Evolutionary conservation across 2,113 vertebrate genomes (phyloP), one percentile per base, ranked within the genome.

Genomic region (Himantopus leucocephalus): DNA sequence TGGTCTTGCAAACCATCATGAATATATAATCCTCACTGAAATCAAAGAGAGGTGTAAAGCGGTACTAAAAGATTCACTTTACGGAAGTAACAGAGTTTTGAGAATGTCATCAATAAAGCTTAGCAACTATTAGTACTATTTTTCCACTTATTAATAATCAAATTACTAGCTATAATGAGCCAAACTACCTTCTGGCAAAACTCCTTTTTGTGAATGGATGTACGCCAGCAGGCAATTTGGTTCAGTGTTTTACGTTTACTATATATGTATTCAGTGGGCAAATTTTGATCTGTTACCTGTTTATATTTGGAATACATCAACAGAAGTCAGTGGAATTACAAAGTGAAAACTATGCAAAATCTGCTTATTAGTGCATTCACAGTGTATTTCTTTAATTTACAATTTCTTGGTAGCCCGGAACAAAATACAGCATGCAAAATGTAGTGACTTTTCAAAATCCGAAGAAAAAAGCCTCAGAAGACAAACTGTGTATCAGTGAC

Each of bases 181-280:
- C 94, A 92, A 97, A 97, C 80, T 91, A 94, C 95, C 91, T 97
- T 96, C 92, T 97, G 96, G 95, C 96, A 92, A 95, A 96, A 91
- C 86, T 97, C 91, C 90, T 94, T 95, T 94, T 50, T 68, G 70
- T 89, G 66, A 78, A 13, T 96, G 96, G 95, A 92, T 26, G 41
- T 26, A 83, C 0, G 96, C 92, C 96, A 97, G 94, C 80, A 85
- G 92, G 91, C 92, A 95, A 82, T 95, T 85, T 96, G 62, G 70
- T 91, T 94, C 84, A 70, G 45, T 92, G 84, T 95, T 96, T 94
- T 96, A 89, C 86, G 85, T 92, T 92, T 37, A 76, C 74, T 88
- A 39, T 94, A 84, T 77, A 75, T 85, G 48, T 37, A 85, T 78
- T 91, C 91, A 92, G 41, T 74, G 67, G 77, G 89, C 45, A 95